phyloP scores from a whole-genome alignment of 2,888 invertebrate genomes.

The Gasteruption jaculator region DNA sequence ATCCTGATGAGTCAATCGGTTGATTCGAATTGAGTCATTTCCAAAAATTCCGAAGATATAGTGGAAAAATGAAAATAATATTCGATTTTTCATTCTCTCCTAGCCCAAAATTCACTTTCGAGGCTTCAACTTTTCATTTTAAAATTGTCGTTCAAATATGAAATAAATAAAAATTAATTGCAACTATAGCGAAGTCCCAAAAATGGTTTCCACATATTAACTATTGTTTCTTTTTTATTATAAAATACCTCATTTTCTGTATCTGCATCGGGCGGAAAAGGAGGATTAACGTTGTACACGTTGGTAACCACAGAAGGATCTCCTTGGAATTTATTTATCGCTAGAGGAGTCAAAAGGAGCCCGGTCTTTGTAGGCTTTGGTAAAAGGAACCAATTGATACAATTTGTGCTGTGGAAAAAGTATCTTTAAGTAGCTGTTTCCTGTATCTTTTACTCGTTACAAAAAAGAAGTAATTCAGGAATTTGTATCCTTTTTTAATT shows the following conservation, averaged over 20 bases:
- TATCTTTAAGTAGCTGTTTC: neutral
- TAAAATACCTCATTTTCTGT: conserved; percentile 9
- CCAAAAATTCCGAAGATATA: conserved; percentile 5
- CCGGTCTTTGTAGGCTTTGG: conserved; percentile 53
- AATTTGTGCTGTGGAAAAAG: conserved; percentile 54
- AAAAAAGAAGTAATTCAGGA: neutral
- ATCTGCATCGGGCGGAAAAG: conserved; percentile 41
- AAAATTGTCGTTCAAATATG: neutral
- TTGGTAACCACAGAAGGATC: conserved; percentile 37
- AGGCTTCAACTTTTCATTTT: neutral
- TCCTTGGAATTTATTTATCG: conserved; percentile 53
- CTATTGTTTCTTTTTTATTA: neutral
- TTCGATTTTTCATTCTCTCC: neutral
- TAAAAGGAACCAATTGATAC: conserved; percentile 65
- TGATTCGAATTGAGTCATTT: conserved; percentile 1
- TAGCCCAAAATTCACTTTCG: too few relatives aligned
- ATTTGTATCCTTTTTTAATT: neutral
- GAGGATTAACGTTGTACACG: conserved; percentile 53
- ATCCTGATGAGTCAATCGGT: conserved; percentile 40
- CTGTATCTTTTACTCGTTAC: neutral
- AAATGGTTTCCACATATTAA: too few relatives aligned
- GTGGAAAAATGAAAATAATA: too few relatives aligned
- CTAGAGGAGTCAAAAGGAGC: conserved; percentile 50
- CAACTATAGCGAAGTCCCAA: too few relatives aligned
- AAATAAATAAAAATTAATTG: neutral